Conservation (phyloP, 2,113 vertebrate genomes). For the Hippolais icterina region DNA sequence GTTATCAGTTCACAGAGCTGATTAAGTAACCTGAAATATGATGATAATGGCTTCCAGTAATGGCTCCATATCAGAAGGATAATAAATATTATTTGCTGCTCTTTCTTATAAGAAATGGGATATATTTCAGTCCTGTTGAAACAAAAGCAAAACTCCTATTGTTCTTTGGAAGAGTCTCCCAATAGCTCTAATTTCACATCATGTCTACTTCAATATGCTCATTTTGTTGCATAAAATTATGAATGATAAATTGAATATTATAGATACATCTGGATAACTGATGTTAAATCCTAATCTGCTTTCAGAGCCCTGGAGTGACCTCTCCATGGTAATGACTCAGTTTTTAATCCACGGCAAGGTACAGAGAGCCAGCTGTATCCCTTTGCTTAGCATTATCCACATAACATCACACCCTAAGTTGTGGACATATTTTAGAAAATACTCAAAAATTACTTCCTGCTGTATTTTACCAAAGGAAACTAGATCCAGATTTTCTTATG, state of each 20-base stretch:
- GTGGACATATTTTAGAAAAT: neutral
- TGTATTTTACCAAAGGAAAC: neutral
- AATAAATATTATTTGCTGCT: slow-evolving; percentile 50
- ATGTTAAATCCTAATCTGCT: neutral
- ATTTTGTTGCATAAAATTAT: neutral
- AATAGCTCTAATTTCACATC: slow-evolving; percentile 6
- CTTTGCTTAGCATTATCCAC: neutral
- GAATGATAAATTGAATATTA: neutral
- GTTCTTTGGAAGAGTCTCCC: neutral
- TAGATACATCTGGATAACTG: slow-evolving; percentile 21
- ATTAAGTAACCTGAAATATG: slow-evolving; percentile 58
- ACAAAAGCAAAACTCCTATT: slow-evolving; percentile 25
- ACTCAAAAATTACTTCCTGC: neutral
- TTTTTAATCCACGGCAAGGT: neutral
- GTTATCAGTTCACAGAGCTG: slow-evolving; percentile 58
- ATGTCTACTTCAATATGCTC: neutral
- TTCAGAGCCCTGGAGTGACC: neutral
- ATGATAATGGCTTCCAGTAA: slow-evolving; percentile 62
- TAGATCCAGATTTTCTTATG: neutral
- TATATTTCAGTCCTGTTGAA: slow-evolving; percentile 36
- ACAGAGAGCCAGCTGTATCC: neutral
- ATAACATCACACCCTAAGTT: neutral
- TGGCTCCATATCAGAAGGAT: slow-evolving; percentile 34
- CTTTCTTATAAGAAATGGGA: neutral
- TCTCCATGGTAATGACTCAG: neutral